Conservation (phyloP, 2,797 vertebrate genomes). For the Halcyon badia region DNA sequence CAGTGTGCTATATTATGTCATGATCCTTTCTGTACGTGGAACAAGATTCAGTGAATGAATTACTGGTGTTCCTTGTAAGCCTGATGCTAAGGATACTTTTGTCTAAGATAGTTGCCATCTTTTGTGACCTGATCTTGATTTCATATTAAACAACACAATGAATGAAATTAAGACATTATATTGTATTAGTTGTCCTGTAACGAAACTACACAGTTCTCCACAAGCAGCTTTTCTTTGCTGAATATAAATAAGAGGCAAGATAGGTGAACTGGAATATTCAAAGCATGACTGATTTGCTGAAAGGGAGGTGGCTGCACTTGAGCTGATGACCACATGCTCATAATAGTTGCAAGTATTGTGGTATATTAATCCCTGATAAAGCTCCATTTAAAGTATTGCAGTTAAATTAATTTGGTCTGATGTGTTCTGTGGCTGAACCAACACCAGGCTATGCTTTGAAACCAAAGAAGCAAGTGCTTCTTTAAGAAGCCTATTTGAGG, state of each 20-base stretch:
- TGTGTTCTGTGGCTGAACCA: not conserved
- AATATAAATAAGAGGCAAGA: not conserved
- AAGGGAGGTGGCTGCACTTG: not conserved
- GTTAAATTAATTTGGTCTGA: not conserved
- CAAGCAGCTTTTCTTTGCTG: not conserved
- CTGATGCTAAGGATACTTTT: not conserved
- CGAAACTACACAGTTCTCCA: not conserved
- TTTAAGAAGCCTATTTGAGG: not conserved
- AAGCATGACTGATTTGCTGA: not conserved
- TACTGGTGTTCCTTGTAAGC: not conserved
- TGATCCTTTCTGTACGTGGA: not conserved
- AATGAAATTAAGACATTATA: not conserved
- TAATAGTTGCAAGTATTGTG: not conserved
- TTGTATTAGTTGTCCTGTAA: not conserved
- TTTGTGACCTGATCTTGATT: not conserved
- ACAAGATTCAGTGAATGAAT: not conserved
- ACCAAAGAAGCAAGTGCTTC: not conserved
- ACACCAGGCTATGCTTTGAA: not conserved
- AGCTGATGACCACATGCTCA: not conserved
- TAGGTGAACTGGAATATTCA: not conserved
- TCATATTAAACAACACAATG: not conserved
- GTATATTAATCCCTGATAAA: not conserved
- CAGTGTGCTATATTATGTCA: fast-evolving
- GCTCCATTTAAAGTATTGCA: not conserved
- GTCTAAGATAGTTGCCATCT: not conserved